These are phyloP conservation scores for Lampris incognitus DNA, from an alignment of 2,113 vertebrate genomes.

Conservation along the genomic window DNA sequence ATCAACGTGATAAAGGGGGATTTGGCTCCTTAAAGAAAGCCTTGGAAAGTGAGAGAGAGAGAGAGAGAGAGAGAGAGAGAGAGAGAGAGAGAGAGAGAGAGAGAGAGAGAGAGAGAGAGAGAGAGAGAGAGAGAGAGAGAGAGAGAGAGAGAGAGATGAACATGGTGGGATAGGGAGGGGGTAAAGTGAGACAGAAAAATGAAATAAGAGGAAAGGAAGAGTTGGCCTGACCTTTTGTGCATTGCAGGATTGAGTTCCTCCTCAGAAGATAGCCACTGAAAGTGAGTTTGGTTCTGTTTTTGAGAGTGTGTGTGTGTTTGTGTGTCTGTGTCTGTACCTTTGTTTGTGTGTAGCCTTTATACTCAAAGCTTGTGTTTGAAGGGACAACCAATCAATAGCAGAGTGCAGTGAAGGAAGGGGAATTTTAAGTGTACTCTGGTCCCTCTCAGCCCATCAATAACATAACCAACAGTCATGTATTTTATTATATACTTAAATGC, in stretches of 20 bases:
- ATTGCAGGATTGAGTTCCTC: constrained; percentile 16
- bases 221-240: constrained; percentile 39
- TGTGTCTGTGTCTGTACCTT: constrained; percentile 1
- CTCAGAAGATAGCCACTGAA: not conserved
- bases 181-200: not conserved
- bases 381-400: constrained; percentile 52
- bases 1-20: constrained; percentile 80
- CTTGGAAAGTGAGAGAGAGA: constrained; percentile 51
- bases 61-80: not conserved
- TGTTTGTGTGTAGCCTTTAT: constrained; percentile 48
- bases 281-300: not conserved
- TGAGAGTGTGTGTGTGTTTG: not conserved
- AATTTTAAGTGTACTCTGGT: constrained; percentile 24
- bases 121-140: constrained; percentile 15
- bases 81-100: not conserved
- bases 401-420: constrained; percentile 34
- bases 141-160: not conserved
- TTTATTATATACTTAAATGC: constrained; percentile 34
- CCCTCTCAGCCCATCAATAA: constrained; percentile 12
- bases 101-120: constrained; percentile 12
- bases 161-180: not conserved
- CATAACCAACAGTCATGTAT: constrained; percentile 18
- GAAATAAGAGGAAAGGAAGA: constrained; percentile 5
- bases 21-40: constrained; percentile 61
- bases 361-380: constrained; percentile 46